Base-by-base conservation (phyloP, 2,797 vertebrate species). In the Pagetopsis macropterus region DNA sequence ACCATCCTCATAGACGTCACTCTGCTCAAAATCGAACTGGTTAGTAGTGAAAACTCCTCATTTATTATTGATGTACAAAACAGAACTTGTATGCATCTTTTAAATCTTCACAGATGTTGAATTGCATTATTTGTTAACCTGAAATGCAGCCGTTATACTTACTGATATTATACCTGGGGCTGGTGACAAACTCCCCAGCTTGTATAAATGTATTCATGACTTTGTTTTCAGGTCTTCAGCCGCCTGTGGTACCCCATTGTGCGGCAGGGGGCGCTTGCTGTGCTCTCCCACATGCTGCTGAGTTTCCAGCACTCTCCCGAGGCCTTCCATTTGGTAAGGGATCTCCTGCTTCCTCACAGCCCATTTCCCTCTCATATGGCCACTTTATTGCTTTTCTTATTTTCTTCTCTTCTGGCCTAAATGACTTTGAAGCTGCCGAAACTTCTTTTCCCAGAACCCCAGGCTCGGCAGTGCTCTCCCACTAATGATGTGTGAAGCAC, bases 221-320 rank as follows among this genome's bases (percentile, higher is more conserved):
- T 76, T 48, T 73, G 10, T 64, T 63, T 85, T 52, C 17, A 99
- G 98, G 98, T 99, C 40, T 98, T 99, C 89, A 97, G 95, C 90
- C 97, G 98, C 74, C 95, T 99, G 81, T 98, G 96, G 97, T 99
- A 97, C 93, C 98, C 98, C 56, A 94, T 99, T 41, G 98, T 99
- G 89, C 95, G 98, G 63, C 97, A 97, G 89, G 98, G 97, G 89
- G 98, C 98, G 55, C 92, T 99, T 66, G 93, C 95, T 46, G 98
- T 99, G 59, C 96, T 99, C 79, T 98, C 98, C 71, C 98, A 99
- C 74, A 99, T 99, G 97, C 95, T 99, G 83, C 96, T 99, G 76
- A 99, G 98, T 89, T 99, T 99, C 93, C 98, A 99, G 90, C 98
- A 99, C 91, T 99, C 98, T 92, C 98, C 97, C 16, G 98, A 99